Evolutionary conservation across 2,113 vertebrate species (phyloP), one percentile per base, ranked within the genome.

Genomic region (Rhombomys opimus): DNA sequence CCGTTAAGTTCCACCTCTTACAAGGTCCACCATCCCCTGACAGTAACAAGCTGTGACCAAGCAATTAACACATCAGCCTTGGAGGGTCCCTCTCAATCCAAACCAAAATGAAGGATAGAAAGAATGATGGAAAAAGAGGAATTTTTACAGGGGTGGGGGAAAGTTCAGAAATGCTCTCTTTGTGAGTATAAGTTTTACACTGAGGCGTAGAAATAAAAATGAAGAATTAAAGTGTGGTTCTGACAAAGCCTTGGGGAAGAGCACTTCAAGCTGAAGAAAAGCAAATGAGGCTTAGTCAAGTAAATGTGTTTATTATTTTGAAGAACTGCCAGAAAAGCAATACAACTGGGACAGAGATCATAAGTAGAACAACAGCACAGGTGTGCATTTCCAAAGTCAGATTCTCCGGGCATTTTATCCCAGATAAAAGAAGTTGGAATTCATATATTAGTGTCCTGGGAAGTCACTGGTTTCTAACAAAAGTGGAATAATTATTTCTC

Each of bases 101-200:
- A 41, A 52, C 41, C 35, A n/a, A 59, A 59, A 63, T 50, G 61
- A 57, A 7, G 14, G 23, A 57, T 20, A 77, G 38, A 38, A 77
- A 89, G 35, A 85, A 30, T 27, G 4, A 80, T 25, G 27, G 12
- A 1, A 67, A 12, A 3, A 0, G 7, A 35, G 0, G 1, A 7
- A 77, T 18, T 76, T 63, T 87, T 84, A 88, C 32, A 22, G 5
- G 8, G 6, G 18, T 4, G 20, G 9, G 41, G 46, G 46, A 46
- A 46, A 46, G 46, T 46, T 70, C 72, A 92, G 27, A 82, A 52
- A 52, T n/a, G 17, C 46, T 73, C 35, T 73, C 22, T 23, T 54
- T 50, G 22, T 52, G 14, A 67, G 46, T n/a, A 13, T 38, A 35
- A 80, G 85, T 46, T 35, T 70, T 78, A 32, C 59, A 13, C 13